Evolutionary conservation across 92 coral and sea anemone species (phyloP).

Genomic region (Palythoa grandiflora): DNA sequence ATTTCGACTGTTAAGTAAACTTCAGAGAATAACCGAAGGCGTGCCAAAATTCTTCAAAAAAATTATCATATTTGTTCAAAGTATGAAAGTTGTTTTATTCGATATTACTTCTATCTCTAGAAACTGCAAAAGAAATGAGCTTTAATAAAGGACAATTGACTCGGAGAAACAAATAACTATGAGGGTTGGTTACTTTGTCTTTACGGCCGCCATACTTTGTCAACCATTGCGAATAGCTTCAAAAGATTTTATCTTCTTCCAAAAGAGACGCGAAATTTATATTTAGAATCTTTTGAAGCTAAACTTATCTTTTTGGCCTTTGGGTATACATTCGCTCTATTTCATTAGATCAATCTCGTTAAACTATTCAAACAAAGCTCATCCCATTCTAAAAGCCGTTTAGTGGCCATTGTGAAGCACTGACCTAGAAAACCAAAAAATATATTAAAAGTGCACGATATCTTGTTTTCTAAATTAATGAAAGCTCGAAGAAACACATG

Average conservation of each 20-base stretch:
- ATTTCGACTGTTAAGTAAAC: neutral
- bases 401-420: conserved; percentile 48
- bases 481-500: conserved; percentile 37
- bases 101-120: neutral
- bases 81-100: neutral
- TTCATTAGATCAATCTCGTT: conserved; percentile 53
- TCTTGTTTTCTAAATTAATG: conserved; percentile 41
- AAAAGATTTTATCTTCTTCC: conserved; percentile 27
- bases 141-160: neutral
- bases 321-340: conserved; percentile 38
- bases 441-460: conserved; percentile 49
- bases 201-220: conserved; percentile 2
- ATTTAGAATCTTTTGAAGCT: conserved; percentile 46
- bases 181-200: neutral
- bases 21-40: neutral
- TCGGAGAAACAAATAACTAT: neutral
- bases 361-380: conserved; percentile 49
- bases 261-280: conserved; percentile 39
- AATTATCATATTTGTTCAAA: neutral
- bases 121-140: conserved; percentile 9
- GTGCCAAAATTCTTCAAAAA: neutral
- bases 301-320: conserved; percentile 49
- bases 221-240: conserved; percentile 1
- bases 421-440: conserved; percentile 50
- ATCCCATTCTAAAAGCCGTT: conserved; percentile 44